phyloP scores from a whole-genome alignment of 2,113 vertebrate genomes.

The Campylorhamphus procurvoides region DNA sequence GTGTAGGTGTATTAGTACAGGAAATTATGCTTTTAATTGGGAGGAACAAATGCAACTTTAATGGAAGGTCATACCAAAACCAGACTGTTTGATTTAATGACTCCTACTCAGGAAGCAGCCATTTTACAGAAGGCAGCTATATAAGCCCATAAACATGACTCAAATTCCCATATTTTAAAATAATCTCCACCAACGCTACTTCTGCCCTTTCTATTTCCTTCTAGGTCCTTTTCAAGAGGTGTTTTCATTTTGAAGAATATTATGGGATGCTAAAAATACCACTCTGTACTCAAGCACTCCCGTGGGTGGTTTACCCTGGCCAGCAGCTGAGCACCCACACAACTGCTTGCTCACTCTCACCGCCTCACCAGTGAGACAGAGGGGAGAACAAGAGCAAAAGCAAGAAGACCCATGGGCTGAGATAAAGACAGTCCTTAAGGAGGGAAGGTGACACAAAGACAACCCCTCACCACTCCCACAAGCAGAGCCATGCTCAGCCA shows the following conservation, averaged over 20 bases:
- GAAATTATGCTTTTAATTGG: neutral
- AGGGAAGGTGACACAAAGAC: neutral
- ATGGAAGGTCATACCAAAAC: neutral
- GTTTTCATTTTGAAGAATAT: neutral
- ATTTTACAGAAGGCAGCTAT: neutral
- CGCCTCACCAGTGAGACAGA: neutral
- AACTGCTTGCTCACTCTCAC: neutral
- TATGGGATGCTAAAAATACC: neutral
- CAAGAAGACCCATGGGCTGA: neutral
- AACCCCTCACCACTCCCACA: neutral
- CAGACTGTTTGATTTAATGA: neutral
- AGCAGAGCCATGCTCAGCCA: neutral
- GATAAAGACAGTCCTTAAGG: neutral
- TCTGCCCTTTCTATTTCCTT: neutral
- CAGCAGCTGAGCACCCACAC: conserved; percentile 3
- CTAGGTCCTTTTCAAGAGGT: neutral
- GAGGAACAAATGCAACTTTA: neutral
- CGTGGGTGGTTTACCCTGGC: neutral
- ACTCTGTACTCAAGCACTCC: neutral
- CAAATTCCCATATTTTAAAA: neutral
- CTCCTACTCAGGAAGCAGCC: neutral
- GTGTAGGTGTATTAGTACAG: neutral
- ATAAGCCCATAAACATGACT: neutral
- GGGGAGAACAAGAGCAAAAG: neutral
- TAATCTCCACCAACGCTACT: neutral